phyloP scores from a whole-genome alignment of 2,797 vertebrate species.

The Gallinago nigripennis region DNA sequence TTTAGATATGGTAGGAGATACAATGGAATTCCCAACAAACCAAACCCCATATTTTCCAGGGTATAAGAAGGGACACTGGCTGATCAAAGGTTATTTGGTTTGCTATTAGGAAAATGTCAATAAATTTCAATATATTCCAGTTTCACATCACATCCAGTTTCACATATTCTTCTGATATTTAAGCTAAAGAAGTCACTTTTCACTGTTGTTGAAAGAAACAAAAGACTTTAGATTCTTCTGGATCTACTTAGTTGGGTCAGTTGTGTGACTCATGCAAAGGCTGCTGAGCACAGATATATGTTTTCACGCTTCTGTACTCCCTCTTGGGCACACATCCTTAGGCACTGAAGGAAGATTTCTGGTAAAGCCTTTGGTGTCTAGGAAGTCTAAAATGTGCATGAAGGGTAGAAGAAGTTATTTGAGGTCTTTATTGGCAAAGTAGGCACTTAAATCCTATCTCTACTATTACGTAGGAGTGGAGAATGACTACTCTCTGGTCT shows the following conservation, averaged over 20 bases:
- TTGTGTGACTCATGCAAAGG: not conserved
- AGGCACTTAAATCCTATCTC: not conserved
- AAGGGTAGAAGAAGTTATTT: not conserved
- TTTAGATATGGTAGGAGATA: not conserved
- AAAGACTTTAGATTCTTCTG: not conserved
- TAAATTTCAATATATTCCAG: not conserved
- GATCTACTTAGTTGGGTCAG: not conserved
- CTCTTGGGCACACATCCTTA: not conserved
- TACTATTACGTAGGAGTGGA: not conserved
- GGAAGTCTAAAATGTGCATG: not conserved
- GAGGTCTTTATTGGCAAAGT: not conserved
- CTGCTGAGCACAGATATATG: not conserved
- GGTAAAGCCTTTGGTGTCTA: not conserved
- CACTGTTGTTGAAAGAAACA: not conserved
- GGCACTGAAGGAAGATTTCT: not conserved
- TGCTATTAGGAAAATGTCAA: not conserved
- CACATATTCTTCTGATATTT: not conserved
- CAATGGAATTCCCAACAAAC: not conserved
- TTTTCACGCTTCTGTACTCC: not conserved
- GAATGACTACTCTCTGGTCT: not conserved
- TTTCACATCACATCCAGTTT: not conserved
- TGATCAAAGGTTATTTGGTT: not conserved
- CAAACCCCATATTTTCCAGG: not conserved
- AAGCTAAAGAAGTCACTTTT: not conserved
- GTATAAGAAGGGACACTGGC: not conserved